Evolutionary conservation across 2,888 invertebrate species (phyloP).

Genomic region (Pterobdella sp.): DNA sequence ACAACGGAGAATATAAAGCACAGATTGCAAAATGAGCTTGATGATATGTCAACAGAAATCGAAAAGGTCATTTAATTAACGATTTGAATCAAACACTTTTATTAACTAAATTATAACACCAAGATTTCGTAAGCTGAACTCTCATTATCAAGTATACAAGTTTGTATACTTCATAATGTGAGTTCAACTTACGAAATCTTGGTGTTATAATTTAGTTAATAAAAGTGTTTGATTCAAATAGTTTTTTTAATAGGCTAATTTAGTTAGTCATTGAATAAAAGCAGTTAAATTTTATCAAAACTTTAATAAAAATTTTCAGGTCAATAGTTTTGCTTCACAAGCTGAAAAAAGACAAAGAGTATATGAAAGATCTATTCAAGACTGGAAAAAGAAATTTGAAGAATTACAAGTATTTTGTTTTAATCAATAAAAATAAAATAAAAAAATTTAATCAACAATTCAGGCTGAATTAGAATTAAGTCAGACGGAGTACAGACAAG

Average conservation of each 20-base stretch:
- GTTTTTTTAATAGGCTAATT: too few relatives aligned
- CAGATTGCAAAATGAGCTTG: constrained; percentile 89
- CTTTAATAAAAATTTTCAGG: constrained; percentile 9
- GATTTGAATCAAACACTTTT: too few relatives aligned
- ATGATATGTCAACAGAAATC: constrained; percentile 93
- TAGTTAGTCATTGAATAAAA: background rate
- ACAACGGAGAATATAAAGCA: constrained; percentile 96
- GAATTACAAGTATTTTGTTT: constrained; percentile 55
- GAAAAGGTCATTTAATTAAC: constrained; percentile 57
- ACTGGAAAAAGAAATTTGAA: constrained; percentile 98
- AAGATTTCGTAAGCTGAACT: too few relatives aligned
- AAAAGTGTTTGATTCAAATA: too few relatives aligned
- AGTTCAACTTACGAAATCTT: too few relatives aligned
- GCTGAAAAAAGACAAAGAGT: constrained; percentile 71
- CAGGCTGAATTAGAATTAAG: constrained; percentile 85
- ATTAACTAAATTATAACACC: too few relatives aligned
- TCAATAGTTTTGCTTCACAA: constrained; percentile 35
- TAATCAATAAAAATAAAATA: background rate
- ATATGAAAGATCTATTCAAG: constrained; percentile 98
- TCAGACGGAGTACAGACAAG: constrained; percentile 98
- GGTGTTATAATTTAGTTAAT: too few relatives aligned
- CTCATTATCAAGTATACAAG: too few relatives aligned
- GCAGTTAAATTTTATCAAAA: background rate
- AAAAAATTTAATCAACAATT: background rate
- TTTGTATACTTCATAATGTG: too few relatives aligned